Evolutionary conservation across 2,113 vertebrate genomes (phyloP).

Genomic region (Acanthochromis polyacanthus): DNA sequence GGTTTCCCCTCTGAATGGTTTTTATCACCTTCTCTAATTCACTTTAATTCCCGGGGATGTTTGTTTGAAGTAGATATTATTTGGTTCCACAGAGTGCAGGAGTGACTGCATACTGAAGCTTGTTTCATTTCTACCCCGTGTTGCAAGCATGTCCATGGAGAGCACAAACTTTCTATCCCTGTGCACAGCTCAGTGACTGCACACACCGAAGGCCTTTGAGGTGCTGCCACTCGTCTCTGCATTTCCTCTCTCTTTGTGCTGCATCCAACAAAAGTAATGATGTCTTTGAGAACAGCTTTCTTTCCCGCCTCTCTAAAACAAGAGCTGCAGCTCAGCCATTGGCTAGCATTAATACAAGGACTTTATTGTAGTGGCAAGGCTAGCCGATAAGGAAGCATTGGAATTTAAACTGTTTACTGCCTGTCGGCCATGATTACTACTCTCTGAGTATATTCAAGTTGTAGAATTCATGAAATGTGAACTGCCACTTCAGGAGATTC

Average conservation of each 20-base stretch:
- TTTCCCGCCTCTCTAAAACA: constrained; percentile 42
- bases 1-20: constrained; percentile 16
- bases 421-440: constrained; percentile 19
- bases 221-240: constrained; percentile 75
- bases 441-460: constrained; percentile 3
- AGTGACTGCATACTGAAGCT: constrained; percentile 44
- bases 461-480: constrained; percentile 36
- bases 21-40: constrained; percentile 35
- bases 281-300: constrained; percentile 65
- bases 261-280: constrained; percentile 73
- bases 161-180: constrained; percentile 51
- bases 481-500: constrained; percentile 1
- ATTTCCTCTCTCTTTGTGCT: constrained; percentile 65
- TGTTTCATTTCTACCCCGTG: constrained; percentile 57
- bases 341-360: constrained; percentile 33
- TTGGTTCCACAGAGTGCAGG: constrained; percentile 25
- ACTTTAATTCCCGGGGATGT: constrained; percentile 4
- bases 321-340: constrained; percentile 35
- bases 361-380: constrained; percentile 31
- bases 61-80: constrained; percentile 41
- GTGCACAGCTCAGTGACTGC: constrained; percentile 61
- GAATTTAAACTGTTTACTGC: constrained; percentile 44
- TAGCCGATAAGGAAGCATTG: constrained; percentile 31
- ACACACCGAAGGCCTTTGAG: constrained; percentile 70
- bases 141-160: constrained; percentile 62